Evolutionary conservation across 1,140 invertebrate genomes (phyloP), one percentile per base, ranked within the genome.

Genomic region (Bradysia coprophila): DNA sequence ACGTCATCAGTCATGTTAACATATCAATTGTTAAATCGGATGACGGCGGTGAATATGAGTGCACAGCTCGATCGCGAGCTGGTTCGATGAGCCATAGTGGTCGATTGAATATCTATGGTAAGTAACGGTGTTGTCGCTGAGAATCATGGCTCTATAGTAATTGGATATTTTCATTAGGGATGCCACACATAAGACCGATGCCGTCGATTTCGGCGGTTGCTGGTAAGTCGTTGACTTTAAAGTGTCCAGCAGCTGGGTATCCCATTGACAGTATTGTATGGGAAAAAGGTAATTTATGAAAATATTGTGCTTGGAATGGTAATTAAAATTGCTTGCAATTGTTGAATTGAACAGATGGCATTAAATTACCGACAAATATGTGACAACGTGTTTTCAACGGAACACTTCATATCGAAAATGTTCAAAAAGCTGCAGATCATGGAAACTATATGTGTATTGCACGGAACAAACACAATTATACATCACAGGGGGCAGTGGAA

Each of bases 1-100:
- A 78, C 50, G 75, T 81, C 43, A 72, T 80, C 46, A 79, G 76
- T 50, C 75, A 76, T 57, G 74, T 82, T 40, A 81, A 82, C 62
- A 78, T 83, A 43, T 71, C 73, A 21, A 64, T 67, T 40, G 74
- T 79, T 5, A 67, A 70, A 48, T 67, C 79, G 1, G 69, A 78
- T 53, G 78, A 82, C 52, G 78, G 79, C 33, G 81, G 81, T 10
- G 68, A 74, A 47, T 83, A 81, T 57, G 64, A 68, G 49, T 85
- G 81, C 53, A 67, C 66, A 33, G 78, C 77, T 8, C 60, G 37
- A 49, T 45, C 45, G 43, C 43, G n/a, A 36, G 43, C 2, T 82
- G 36, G 62, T 64, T 20, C 37, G 9, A 8, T 21, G 8, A 9
- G 16, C 8, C 15, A 42, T n/a, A 19, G 60, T 9, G 71, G 71